A percentile compares a stretch with the other conserved stretches of the same genome.
These are phyloP conservation scores for Paramormyrops hopkinsi DNA, from an alignment of 2,797 vertebrate species.

Conservation along the genomic window DNA sequence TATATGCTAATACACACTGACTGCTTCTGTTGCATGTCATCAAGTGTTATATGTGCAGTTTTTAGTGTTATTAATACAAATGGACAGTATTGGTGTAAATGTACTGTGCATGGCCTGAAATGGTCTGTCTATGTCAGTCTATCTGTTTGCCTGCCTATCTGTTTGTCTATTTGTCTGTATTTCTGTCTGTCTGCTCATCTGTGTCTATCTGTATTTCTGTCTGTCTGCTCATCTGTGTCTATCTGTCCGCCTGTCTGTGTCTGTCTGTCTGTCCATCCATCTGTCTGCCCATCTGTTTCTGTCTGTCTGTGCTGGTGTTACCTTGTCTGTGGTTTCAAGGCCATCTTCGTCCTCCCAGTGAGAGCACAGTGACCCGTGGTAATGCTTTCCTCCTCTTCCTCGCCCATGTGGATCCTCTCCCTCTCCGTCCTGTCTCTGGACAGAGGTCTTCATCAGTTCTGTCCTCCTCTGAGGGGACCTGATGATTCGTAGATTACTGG, in stretches of 20 bases:
- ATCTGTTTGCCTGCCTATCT: not conserved
- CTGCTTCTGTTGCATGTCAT: not conserved
- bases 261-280: not conserved
- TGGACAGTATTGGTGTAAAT: not conserved
- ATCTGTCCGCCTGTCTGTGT: not conserved
- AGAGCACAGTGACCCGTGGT: conserved; percentile 24
- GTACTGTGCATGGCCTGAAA: not conserved
- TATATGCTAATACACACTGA: not conserved
- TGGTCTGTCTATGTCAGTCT: not conserved
- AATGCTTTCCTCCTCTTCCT: conserved; percentile 49
- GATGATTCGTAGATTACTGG: conserved; percentile 91
- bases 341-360: conserved; percentile 19
- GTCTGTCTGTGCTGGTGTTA: not conserved
- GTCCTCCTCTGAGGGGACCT: conserved; percentile 70
- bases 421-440: conserved; percentile 40
- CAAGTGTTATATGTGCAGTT: not conserved
- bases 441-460: conserved; percentile 51
- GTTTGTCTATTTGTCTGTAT: not conserved
- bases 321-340: not conserved
- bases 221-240: not conserved
- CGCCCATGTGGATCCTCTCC: conserved; percentile 54
- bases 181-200: not conserved
- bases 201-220: no score
- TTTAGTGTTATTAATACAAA: not conserved
- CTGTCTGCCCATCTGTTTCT: not conserved